Percentiles rank a stretch among this genome's conserved stretches.
Conservation (phyloP, 1,140 invertebrate genomes). For the Drosophila repleta region DNA sequence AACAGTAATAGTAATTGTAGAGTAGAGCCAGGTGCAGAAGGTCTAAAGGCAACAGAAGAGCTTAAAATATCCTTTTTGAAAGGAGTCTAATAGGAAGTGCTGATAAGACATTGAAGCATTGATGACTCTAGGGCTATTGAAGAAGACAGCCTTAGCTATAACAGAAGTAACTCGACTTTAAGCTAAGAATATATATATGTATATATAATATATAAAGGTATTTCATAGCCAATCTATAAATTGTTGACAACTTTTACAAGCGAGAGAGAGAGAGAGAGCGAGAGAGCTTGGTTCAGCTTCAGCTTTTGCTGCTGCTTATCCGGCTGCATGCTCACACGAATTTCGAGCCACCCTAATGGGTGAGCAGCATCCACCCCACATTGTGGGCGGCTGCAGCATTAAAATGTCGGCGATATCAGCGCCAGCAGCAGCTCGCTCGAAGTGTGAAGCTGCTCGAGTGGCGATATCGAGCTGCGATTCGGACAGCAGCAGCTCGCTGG, state of each 20-base stretch:
- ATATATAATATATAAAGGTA: neutral
- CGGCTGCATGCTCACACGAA: conserved; percentile 48
- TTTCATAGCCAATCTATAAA: neutral
- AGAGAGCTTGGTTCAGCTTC: neutral
- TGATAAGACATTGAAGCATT: too few relatives aligned
- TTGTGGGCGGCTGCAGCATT: conserved; percentile 5
- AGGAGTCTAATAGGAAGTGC: too few relatives aligned
- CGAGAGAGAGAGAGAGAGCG: too few relatives aligned
- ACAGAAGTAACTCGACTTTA: too few relatives aligned
- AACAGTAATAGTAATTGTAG: too few relatives aligned
- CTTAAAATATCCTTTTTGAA: neutral
- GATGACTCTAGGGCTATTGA: too few relatives aligned
- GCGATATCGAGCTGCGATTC: conserved; percentile 27
- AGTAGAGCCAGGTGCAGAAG: too few relatives aligned
- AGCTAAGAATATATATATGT: neutral
- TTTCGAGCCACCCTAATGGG: conserved; percentile 12
- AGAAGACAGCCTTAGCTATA: too few relatives aligned
- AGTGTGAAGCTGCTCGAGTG: conserved; percentile 11
- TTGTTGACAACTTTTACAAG: neutral
- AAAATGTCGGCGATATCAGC: conserved; percentile 29
- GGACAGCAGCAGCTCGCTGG: neutral
- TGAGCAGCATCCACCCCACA: conserved; percentile 18
- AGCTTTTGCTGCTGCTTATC: conserved; percentile 15
- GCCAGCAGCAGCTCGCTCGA: conserved; percentile 17
- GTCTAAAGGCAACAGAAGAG: neutral